phyloP scores from a whole-genome alignment of 1,140 invertebrate genomes.

The Trichonephila clavata region DNA sequence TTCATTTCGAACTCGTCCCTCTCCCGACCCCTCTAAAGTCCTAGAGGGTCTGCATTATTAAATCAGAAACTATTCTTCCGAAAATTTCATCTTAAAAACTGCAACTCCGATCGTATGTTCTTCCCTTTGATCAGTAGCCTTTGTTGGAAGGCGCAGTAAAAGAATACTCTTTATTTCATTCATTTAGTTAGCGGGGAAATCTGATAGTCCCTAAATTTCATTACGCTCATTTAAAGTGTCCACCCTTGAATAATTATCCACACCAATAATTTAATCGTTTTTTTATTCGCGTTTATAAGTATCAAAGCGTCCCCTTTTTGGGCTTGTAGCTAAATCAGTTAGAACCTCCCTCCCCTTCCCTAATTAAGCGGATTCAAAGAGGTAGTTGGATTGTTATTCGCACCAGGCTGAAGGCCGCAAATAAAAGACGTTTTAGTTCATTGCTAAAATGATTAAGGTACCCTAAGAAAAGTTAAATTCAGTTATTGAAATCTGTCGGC shows the following conservation, averaged over 20 bases:
- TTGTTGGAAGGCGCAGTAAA: constrained; percentile 40
- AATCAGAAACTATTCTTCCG: constrained; percentile 70
- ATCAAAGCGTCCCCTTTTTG: constrained; percentile 60
- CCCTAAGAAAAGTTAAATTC: constrained; percentile 77
- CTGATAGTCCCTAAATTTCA: constrained; percentile 74
- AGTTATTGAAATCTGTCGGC: constrained; percentile 76
- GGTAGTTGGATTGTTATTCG: constrained; percentile 58
- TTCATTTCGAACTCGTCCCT: background rate
- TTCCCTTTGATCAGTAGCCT: constrained; percentile 65
- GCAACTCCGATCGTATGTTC: constrained; percentile 35
- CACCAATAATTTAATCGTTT: constrained; percentile 74
- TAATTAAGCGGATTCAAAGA: constrained; percentile 74
- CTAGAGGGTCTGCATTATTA: constrained; percentile 64
- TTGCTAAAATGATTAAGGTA: constrained; percentile 76
- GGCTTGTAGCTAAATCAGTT: constrained; percentile 45
- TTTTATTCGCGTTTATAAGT: constrained; percentile 67
- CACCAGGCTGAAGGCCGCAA: constrained; percentile 50
- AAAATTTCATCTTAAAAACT: constrained; percentile 63
- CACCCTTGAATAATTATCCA: constrained; percentile 70
- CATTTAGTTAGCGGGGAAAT: constrained; percentile 68
- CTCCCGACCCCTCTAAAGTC: constrained; percentile 24
- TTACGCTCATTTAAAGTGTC: constrained; percentile 75
- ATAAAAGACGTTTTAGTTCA: constrained; percentile 76
- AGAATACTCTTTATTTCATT: constrained; percentile 67
- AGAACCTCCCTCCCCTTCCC: constrained; percentile 24